A percentile compares a stretch with the other conserved stretches of the same genome.
Evolutionary conservation across 2,888 invertebrate species (phyloP).

Genomic region (Punctoribates punctum): DNA sequence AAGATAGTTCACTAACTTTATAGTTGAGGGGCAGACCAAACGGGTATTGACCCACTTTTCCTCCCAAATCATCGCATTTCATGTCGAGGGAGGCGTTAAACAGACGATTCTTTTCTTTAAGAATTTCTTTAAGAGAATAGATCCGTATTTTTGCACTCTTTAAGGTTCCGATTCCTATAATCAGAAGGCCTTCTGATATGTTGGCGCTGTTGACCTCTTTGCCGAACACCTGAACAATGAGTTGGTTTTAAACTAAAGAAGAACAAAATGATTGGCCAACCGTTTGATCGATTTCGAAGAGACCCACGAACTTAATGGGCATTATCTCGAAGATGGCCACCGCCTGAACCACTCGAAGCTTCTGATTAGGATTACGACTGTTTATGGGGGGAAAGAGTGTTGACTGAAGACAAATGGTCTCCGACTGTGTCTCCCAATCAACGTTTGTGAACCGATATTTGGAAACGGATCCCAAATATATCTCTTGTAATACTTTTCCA

Average conservation of each 20-base stretch:
- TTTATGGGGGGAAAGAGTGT: constrained; percentile 1
- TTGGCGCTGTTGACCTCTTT: constrained; percentile 38
- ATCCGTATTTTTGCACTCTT: constrained; percentile 35
- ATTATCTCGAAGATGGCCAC: constrained; percentile 39
- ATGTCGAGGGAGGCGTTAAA: constrained; percentile 39
- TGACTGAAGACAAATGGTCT: constrained; percentile 30
- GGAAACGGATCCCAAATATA: constrained; percentile 40
- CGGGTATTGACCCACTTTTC: constrained; percentile 39
- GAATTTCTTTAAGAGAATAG: constrained; percentile 39
- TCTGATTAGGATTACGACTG: neutral
- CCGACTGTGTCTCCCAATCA: constrained; percentile 42
- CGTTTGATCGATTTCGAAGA: constrained; percentile 37
- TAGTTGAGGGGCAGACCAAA: constrained; percentile 42
- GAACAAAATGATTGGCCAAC: neutral
- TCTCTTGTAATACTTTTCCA: constrained; percentile 36
- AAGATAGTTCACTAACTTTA: too few relatives aligned
- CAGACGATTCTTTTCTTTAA: constrained; percentile 30
- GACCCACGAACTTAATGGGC: constrained; percentile 39
- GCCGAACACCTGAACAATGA: constrained; percentile 26
- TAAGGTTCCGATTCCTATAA: constrained; percentile 35
- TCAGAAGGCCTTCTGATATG: constrained; percentile 40
- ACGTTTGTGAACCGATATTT: constrained; percentile 38
- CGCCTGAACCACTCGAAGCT: constrained; percentile 27
- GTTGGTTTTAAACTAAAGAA: neutral
- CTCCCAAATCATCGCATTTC: constrained; percentile 39